Percentiles rank a stretch among this genome's conserved stretches.
Conservation (phyloP, 37 sponge, comb jelly and placozoan genomes). For the Cliona cf. orientalis region DNA sequence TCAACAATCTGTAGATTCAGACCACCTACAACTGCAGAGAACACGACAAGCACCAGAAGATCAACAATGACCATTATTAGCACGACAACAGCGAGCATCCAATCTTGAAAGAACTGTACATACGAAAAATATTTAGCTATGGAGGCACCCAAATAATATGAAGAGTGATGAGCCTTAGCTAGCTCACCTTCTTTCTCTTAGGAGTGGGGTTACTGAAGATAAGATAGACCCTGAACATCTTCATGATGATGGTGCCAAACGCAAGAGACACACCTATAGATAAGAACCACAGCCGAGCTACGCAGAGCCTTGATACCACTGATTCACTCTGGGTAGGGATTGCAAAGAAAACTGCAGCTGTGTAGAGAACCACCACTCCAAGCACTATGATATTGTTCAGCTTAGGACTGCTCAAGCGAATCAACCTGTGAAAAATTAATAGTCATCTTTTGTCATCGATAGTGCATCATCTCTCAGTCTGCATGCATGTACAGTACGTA, state of each 20-base stretch:
- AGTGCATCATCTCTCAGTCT: too few relatives aligned
- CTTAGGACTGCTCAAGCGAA: background rate
- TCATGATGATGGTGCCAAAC: conserved; percentile 12
- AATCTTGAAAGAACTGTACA: conserved; percentile 19
- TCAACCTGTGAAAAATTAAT: too few relatives aligned
- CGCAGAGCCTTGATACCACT: background rate
- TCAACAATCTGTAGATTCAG: too few relatives aligned
- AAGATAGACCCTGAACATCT: conserved; percentile 13
- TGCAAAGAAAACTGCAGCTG: background rate
- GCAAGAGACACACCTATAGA: conserved; percentile 2
- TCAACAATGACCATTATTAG: conserved; percentile 25
- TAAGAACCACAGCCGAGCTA: background rate
- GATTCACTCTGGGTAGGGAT: background rate
- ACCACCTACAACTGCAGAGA: conserved; percentile 4
- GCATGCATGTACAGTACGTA: too few relatives aligned
- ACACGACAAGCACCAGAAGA: conserved; percentile 10
- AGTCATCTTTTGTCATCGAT: too few relatives aligned
- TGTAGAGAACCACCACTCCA: conserved; percentile 7
- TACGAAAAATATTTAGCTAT: too few relatives aligned
- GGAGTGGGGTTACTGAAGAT: conserved; percentile 13
- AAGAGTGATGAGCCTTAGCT: too few relatives aligned
- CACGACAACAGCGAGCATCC: conserved; percentile 28
- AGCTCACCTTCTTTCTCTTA: background rate
- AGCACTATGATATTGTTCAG: conserved; percentile 2
- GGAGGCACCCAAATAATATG: background rate